Percentiles rank a stretch among this genome's conserved stretches.
Evolutionary conservation across 2,888 invertebrate species (phyloP).

Genomic region (Aquatica leii): DNA sequence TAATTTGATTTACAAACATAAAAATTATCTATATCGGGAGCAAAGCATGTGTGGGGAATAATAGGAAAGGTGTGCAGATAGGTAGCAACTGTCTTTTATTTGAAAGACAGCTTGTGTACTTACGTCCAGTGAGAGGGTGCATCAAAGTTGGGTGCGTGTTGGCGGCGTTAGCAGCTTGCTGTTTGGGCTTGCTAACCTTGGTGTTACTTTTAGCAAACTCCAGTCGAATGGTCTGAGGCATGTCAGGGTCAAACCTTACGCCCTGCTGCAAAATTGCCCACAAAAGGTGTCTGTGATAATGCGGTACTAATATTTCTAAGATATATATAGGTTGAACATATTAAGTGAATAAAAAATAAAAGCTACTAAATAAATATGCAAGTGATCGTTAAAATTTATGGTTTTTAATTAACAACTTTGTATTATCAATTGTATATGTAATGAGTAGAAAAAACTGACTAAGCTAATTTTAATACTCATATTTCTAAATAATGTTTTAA

Average conservation of each 20-base stretch:
- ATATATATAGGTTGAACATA: constrained; percentile 10
- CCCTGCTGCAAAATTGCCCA: constrained; percentile 87
- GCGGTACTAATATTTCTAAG: constrained; percentile 36
- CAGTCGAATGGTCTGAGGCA: constrained; percentile 99
- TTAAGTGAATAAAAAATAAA: constrained; percentile 15
- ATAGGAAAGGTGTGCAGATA: constrained; percentile 42
- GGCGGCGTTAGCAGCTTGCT: constrained; percentile 93
- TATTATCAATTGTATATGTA: too few relatives aligned
- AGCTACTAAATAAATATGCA: constrained; percentile 14
- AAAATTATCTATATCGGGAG: constrained; percentile 35
- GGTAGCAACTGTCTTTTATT: constrained; percentile 35
- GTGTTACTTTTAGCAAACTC: constrained; percentile 99
- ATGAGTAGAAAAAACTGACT: too few relatives aligned
- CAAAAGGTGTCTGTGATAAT: constrained; percentile 56
- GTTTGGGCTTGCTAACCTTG: constrained; percentile 99
- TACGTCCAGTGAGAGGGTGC: constrained; percentile 99
- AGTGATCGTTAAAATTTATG: constrained; percentile 8
- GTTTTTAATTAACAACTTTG: neutral
- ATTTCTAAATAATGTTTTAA: too few relatives aligned
- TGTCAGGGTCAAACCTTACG: constrained; percentile 99
- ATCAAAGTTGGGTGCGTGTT: constrained; percentile 99
- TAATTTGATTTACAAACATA: constrained; percentile 16
- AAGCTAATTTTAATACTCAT: too few relatives aligned
- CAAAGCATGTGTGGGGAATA: constrained; percentile 42
- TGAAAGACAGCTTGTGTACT: constrained; percentile 70